phyloP scores from a whole-genome alignment of 2,888 invertebrate genomes.

The Aquatica leii region DNA sequence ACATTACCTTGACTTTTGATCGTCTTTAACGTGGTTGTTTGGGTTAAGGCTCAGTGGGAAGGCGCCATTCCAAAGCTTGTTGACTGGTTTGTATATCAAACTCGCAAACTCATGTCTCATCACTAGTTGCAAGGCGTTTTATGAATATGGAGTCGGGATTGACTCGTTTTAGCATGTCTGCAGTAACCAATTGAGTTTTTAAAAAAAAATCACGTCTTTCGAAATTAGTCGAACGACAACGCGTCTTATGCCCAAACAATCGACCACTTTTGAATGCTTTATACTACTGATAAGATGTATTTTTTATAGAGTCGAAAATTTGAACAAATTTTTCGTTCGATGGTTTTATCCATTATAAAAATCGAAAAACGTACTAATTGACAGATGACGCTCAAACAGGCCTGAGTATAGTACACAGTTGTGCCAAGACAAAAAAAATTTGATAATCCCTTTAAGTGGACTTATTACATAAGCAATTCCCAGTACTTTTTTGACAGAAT shows the following conservation, averaged over 20 bases:
- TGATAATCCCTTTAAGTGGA: too few relatives aligned
- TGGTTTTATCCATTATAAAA: too few relatives aligned
- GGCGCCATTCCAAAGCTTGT: constrained; percentile 14
- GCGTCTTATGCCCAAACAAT: not conserved
- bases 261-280: too few relatives aligned
- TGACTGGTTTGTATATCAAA: constrained; percentile 10
- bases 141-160: not conserved
- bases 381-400: too few relatives aligned
- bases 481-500: too few relatives aligned
- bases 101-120: constrained; percentile 11
- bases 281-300: too few relatives aligned
- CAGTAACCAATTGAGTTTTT: not conserved
- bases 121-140: not conserved
- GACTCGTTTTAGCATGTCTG: not conserved
- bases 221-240: not conserved
- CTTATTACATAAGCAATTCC: too few relatives aligned
- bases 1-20: constrained; percentile 6
- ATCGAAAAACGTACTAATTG: too few relatives aligned
- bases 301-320: too few relatives aligned
- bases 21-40: not conserved
- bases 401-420: too few relatives aligned
- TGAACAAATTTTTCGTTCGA: too few relatives aligned
- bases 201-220: not conserved
- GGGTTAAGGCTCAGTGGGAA: constrained; percentile 5
- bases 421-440: too few relatives aligned